phyloP scores from a whole-genome alignment of 2,113 vertebrate genomes.

The Hypocryptadius cinnamomeus region DNA sequence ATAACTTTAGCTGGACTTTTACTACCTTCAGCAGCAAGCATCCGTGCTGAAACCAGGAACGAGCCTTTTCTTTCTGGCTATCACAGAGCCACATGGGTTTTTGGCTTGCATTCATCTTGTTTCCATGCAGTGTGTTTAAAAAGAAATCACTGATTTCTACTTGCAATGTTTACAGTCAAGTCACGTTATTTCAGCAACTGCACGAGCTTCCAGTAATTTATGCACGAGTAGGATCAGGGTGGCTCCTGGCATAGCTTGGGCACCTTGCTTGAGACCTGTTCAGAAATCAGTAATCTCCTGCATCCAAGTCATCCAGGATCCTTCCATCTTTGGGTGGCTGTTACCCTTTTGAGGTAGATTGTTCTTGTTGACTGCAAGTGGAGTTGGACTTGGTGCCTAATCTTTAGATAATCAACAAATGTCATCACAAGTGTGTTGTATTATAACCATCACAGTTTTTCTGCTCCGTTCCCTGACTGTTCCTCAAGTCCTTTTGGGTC shows the following conservation, averaged over 20 bases:
- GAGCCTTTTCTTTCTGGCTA: neutral
- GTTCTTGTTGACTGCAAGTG: neutral
- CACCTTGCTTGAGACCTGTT: neutral
- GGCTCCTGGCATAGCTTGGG: neutral
- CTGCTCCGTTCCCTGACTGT: neutral
- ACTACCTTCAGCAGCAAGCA: slow-evolving; percentile 10
- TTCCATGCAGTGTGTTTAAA: neutral
- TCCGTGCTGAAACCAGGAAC: neutral
- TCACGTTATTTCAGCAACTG: neutral
- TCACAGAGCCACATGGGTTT: neutral
- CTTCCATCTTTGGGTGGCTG: neutral
- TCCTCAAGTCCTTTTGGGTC: neutral
- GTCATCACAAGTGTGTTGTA: neutral
- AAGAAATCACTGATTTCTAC: neutral
- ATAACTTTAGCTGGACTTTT: slow-evolving; percentile 35
- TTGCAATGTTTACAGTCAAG: neutral
- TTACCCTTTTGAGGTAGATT: neutral
- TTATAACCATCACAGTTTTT: neutral
- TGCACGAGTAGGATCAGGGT: neutral
- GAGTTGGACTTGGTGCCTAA: neutral
- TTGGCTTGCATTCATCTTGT: slow-evolving; percentile 2
- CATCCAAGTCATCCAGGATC: neutral
- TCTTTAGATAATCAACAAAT: neutral
- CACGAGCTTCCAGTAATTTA: neutral
- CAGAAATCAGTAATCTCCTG: neutral